A percentile compares a stretch with the other conserved stretches of the same genome.
Evolutionary conservation across 2,888 invertebrate genomes (phyloP).

Genomic region (Orthonevra nobilis): DNA sequence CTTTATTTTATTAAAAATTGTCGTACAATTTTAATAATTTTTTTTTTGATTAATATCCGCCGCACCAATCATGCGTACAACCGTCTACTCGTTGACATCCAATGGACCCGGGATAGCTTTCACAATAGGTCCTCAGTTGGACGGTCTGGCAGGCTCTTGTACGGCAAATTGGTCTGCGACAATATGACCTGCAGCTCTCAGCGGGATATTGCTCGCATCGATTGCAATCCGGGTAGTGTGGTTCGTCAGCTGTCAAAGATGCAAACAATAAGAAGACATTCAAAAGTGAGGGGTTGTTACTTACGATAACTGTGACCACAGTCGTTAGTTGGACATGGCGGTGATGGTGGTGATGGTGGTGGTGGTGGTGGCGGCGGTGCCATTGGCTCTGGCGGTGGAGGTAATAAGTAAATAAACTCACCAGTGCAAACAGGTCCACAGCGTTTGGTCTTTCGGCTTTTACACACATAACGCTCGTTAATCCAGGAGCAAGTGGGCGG

Average conservation of each 20-base stretch:
- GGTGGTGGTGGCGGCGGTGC: slow-evolving; percentile 50
- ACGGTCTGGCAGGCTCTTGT: slow-evolving; percentile 71
- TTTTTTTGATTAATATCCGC: not conserved
- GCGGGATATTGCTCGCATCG: slow-evolving; percentile 71
- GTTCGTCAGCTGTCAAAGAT: too few relatives aligned
- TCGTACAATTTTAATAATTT: too few relatives aligned
- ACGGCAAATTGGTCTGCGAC: slow-evolving; percentile 72
- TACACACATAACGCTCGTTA: slow-evolving; percentile 73
- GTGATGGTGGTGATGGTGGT: not conserved
- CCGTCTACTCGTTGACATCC: slow-evolving; percentile 74
- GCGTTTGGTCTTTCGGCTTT: slow-evolving; percentile 71
- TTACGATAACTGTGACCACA: slow-evolving; percentile 59
- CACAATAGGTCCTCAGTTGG: slow-evolving; percentile 74
- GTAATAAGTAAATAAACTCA: too few relatives aligned
- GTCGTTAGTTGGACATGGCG: slow-evolving; percentile 57
- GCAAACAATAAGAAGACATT: too few relatives aligned
- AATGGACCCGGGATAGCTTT: slow-evolving; percentile 49
- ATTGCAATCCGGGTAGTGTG: slow-evolving; percentile 73
- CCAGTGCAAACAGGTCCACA: slow-evolving; percentile 75
- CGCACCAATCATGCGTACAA: slow-evolving; percentile 67
- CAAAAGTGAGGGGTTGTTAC: too few relatives aligned
- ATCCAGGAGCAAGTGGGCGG: slow-evolving; percentile 73
- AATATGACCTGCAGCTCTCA: slow-evolving; percentile 73
- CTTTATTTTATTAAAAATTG: too few relatives aligned
- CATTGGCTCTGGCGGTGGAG: too few relatives aligned